These are phyloP conservation scores for Marasmarcha lunaedactyla DNA, from an alignment of 2,888 invertebrate species.

Conservation along the genomic window DNA sequence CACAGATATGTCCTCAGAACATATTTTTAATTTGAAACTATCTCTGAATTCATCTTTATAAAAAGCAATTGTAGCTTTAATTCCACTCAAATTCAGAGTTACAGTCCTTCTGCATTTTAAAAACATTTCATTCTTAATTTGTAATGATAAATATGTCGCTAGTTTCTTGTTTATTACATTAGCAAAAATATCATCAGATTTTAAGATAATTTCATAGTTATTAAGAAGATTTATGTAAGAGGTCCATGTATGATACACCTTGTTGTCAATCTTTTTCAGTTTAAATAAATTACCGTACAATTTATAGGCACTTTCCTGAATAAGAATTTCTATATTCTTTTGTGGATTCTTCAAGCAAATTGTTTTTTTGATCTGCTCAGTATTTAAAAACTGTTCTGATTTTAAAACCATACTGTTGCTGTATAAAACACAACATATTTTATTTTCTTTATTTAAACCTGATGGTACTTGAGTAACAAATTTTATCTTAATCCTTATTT, in stretches of 20 bases:
- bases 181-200: conserved; percentile 9
- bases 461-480: conserved; percentile 38
- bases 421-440: conserved; percentile 35
- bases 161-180: conserved; percentile 20
- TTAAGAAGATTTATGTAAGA: conserved; percentile 36
- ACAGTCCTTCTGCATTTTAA: conserved; percentile 27
- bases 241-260: conserved; percentile 18
- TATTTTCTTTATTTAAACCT: conserved; percentile 28
- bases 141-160: conserved; percentile 23
- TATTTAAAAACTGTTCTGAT: conserved; percentile 42
- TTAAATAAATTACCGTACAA: conserved; percentile 28
- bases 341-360: conserved; percentile 13
- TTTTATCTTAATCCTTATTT: conserved; percentile 30
- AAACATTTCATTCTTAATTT: conserved; percentile 32
- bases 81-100: conserved; percentile 25
- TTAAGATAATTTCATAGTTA: conserved; percentile 27
- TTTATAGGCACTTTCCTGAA: conserved; percentile 21
- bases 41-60: conserved; percentile 32
- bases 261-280: conserved; percentile 18
- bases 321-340: conserved; percentile 25
- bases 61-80: conserved; percentile 28
- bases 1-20: conserved; percentile 25
- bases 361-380: conserved; percentile 1
- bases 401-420: conserved; percentile 26
- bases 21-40: conserved; percentile 27